Evolutionary conservation across 1,140 invertebrate genomes (phyloP), one percentile per base, ranked within the genome.

Genomic region (Bombus cullumanus): DNA sequence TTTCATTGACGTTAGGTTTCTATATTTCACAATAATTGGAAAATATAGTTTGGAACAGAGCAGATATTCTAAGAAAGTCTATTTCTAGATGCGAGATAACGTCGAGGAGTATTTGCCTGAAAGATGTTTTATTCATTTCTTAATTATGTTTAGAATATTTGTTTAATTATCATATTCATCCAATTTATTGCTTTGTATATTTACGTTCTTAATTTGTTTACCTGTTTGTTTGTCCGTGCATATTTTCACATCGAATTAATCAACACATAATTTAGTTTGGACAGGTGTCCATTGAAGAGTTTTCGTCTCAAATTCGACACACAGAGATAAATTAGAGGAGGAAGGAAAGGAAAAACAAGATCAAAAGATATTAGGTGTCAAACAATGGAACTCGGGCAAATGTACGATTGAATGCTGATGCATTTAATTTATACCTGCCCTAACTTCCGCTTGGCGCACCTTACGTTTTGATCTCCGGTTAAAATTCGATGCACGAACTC

Each of bases 401-500:
- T 18, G 5, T 43, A 31, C 39, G 71, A 43, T 47, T 47, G 41
- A 3, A 10, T 18, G 25, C 0, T 3, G 18, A n/a, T 25, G 69
- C 25, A 25, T 73, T 37, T 73, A 73, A 73, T 73, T 73, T 31
- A 10, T 22, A 22, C 1, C 41, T 22, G 71, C n/a, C 71, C 22
- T 79, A 64, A 79, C 6, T 34, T 22, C 39, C 15, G 25, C 1
- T 10, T 28, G 22, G 13, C 62, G 62, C 25, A 3, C 37, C 28
- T 41, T 31, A 39, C 69, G 6, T 28, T 9, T 37, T 43, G 64
- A 69, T 80, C 34, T 15, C 3, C 0, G 13, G 9, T 81, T 72
- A 57, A 81, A 53, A 81, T 68, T 81, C 80, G 68, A 81, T 62
- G 80, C 80, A 72, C 53, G 80, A 22, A 5, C n/a, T 37, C 47